phyloP scores from a whole-genome alignment of 2,113 vertebrate genomes.

The Pachypanchax playfairii region DNA sequence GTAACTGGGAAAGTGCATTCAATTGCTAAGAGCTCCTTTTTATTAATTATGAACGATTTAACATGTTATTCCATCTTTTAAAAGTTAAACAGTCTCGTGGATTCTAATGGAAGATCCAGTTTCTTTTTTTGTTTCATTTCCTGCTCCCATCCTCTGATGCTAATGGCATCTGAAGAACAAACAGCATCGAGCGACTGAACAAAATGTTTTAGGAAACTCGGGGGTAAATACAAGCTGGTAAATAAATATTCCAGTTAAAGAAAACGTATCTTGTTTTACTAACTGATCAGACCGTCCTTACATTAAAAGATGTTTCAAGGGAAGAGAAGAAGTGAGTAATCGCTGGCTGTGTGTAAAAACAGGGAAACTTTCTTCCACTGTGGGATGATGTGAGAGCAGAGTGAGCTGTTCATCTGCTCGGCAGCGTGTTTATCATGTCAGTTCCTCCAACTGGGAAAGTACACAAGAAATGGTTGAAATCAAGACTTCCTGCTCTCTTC shows the following conservation, averaged over 20 bases:
- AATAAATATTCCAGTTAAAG: too few relatives aligned
- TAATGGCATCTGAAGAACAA: conserved; percentile 1
- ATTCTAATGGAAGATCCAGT: neutral
- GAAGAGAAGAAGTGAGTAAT: neutral
- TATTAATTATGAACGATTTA: conserved; percentile 6
- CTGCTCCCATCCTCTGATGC: neutral
- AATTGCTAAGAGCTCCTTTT: conserved; percentile 2
- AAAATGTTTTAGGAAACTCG: too few relatives aligned
- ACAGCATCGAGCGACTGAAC: neutral
- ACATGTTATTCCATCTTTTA: neutral
- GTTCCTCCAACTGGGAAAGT: conserved; percentile 70
- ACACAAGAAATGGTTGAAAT: conserved; percentile 87
- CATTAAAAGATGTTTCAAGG: too few relatives aligned
- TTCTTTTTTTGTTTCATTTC: conserved; percentile 2
- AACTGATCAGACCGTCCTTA: too few relatives aligned
- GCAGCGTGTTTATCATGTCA: conserved; percentile 27
- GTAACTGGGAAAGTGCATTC: neutral
- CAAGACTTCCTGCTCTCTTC: conserved; percentile 89
- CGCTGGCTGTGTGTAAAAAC: too few relatives aligned
- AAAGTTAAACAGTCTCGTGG: neutral
- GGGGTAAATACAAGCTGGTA: too few relatives aligned
- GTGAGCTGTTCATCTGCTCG: conserved; percentile 17
- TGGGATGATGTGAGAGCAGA: conserved; percentile 5
- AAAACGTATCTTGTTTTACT: too few relatives aligned
- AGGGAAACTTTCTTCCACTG: conserved; percentile 12